Evolutionary conservation across 2,888 invertebrate species (phyloP).

Genomic region (Epistrophella euchroma): DNA sequence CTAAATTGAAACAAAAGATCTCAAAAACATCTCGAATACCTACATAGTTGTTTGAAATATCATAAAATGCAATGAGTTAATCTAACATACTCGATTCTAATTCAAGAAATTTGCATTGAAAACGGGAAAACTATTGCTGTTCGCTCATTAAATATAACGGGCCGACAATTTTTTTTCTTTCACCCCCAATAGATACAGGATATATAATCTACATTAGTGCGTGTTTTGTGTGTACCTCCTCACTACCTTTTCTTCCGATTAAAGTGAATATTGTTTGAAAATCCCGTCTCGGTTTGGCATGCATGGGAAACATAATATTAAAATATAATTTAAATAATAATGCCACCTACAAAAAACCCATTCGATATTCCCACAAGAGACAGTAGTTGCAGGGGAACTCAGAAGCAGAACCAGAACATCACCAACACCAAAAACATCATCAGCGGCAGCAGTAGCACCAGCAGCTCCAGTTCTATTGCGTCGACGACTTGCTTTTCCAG

Average conservation of each 20-base stretch:
- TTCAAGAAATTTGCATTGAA: constrained; percentile 58
- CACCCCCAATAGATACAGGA: constrained; percentile 34
- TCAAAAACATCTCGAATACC: constrained; percentile 28
- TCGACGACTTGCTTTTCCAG: constrained; percentile 25
- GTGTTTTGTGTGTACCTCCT: constrained; percentile 25
- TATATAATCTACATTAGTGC: constrained; percentile 57
- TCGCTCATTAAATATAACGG: constrained; percentile 18
- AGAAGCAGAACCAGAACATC: constrained; percentile 23
- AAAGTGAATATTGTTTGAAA: constrained; percentile 11
- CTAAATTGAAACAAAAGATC: constrained; percentile 47
- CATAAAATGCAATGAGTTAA: constrained; percentile 3
- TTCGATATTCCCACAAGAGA: neutral
- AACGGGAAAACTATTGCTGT: neutral
- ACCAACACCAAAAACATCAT: constrained; percentile 1
- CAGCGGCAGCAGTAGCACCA: constrained; percentile 1
- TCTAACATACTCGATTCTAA: constrained; percentile 36
- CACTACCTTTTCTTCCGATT: neutral
- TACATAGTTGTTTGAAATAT: constrained; percentile 4
- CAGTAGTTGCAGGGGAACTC: constrained; percentile 12
- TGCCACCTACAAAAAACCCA: constrained; percentile 22
- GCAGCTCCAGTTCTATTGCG: constrained; percentile 26
- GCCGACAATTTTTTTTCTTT: constrained; percentile 17
- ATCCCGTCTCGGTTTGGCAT: constrained; percentile 23
- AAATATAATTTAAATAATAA: constrained; percentile 38
- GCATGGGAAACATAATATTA: constrained; percentile 17